phyloP scores from a whole-genome alignment of 2,888 invertebrate genomes.

The Yponomeuta sedellus region DNA sequence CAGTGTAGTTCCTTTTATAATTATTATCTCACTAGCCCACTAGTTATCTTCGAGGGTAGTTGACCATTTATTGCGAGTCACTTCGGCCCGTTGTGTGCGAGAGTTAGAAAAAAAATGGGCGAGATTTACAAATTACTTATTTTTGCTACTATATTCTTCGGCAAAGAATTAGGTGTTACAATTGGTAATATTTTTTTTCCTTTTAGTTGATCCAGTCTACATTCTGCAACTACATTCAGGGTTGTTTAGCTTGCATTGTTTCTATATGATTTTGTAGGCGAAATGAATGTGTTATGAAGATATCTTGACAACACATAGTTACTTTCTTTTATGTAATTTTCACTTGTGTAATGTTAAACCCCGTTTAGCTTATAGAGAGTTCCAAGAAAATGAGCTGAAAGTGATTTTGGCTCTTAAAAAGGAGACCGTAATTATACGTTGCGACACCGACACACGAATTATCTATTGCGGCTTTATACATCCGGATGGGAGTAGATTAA shows the following conservation, averaged over 20 bases:
- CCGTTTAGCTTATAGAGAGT: conserved; percentile 46
- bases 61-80: neutral
- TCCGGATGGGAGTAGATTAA: conserved; percentile 58
- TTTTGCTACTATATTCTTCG: neutral
- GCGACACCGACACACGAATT: conserved; percentile 52
- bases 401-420: conserved; percentile 55
- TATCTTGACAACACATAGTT: neutral
- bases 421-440: conserved; percentile 51
- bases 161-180: neutral
- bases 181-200: neutral
- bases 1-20: neutral
- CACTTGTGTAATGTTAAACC: too few relatives aligned
- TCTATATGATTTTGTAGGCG: neutral
- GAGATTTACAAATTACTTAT: neutral
- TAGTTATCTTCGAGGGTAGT: neutral
- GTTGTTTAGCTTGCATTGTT: too few relatives aligned
- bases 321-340: neutral
- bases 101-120: neutral
- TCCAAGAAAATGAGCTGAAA: conserved; percentile 43
- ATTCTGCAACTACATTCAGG: too few relatives aligned
- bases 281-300: neutral
- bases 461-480: conserved; percentile 63
- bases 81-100: neutral
- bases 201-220: too few relatives aligned
- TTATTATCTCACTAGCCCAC: neutral